A percentile compares a stretch with the other conserved stretches of the same genome.
phyloP scores from a whole-genome alignment of 2,797 vertebrate genomes.

The Eremophila alpestris region DNA sequence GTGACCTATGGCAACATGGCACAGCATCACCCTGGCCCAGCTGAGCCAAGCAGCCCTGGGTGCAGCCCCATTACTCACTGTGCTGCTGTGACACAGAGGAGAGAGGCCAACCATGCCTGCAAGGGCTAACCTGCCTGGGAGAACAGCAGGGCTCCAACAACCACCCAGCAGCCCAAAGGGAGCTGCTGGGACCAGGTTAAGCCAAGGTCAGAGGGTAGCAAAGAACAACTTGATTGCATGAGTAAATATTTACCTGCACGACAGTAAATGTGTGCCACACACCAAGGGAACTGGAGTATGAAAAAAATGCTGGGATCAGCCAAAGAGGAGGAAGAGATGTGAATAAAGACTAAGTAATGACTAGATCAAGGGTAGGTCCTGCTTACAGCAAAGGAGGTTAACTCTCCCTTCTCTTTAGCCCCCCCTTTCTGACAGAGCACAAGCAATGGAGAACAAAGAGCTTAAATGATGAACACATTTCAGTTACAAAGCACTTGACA shows the following conservation, averaged over 20 bases:
- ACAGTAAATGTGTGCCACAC: constrained; percentile 20
- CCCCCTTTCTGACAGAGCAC: not conserved
- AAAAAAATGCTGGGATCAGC: constrained; percentile 43
- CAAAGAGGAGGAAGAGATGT: constrained; percentile 25
- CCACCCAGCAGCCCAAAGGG: not conserved
- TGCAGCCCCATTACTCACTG: not conserved
- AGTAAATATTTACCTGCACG: constrained; percentile 58
- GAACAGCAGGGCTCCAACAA: not conserved
- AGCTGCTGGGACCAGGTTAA: not conserved
- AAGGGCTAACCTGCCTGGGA: not conserved
- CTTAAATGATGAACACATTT: not conserved
- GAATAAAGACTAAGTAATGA: not conserved
- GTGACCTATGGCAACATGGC: not conserved
- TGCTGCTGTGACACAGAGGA: not conserved
- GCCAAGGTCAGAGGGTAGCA: constrained; percentile 15
- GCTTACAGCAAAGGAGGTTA: not conserved
- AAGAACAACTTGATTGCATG: not conserved
- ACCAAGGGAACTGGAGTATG: not conserved
- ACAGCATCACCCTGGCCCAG: not conserved
- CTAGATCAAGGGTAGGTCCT: not conserved
- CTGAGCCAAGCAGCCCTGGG: not conserved
- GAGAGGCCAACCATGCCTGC: not conserved
- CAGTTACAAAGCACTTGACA: not conserved
- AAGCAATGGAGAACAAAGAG: constrained; percentile 8
- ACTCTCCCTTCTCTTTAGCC: not conserved